Base-by-base conservation (phyloP, 2,797 vertebrate species). In the Galaxias olidus region DNA sequence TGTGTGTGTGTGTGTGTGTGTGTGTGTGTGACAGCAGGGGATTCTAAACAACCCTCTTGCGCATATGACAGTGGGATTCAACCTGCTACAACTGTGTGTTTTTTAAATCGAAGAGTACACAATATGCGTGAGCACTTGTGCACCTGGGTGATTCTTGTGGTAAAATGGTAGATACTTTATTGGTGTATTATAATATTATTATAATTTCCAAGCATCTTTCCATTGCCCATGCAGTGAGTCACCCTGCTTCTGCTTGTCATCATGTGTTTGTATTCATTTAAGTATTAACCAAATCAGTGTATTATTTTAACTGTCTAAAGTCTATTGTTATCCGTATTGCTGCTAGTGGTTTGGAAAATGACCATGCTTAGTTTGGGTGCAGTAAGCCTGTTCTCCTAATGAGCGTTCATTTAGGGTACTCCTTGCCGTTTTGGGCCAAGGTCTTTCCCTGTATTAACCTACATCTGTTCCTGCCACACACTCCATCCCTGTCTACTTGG, bases 361-460 rank as follows among this genome's bases (percentile, higher is more conserved):
- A 49, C 44, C 57, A 72, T 59, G 65, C 59, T 78, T 60, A 72
- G 75, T 72, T 67, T 77, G 84, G 69, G 83, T 82, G 79, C 70
- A 62, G 66, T 42, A 67, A 56, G 77, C 67, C 75, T 78, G 57
- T 61, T 47, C 76, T 43, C 63, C 57, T 43, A 65, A 42, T 72
- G 84, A 81, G 82, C 81, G 80, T 77, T 69, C 81, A 81, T 54
- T 73, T 70, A 51, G 77, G 78, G 65, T 79, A 70, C 77, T 84
- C 76, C 77, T 80, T 76, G 62, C 43, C 69, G 83, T 87, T 88
- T 80, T 81, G 84, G 88, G 86, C 81, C 84, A 88, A 90, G 87
- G 90, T 89, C 84, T 90, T 88, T 84, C 78, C 75, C 76, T 78
- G 71, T 64, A 61, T 51, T 43, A 51, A 61, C 60, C 48, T 51